phyloP scores from a whole-genome alignment of 92 coral and sea anemone species.

The Palythoa caribaeorum region DNA sequence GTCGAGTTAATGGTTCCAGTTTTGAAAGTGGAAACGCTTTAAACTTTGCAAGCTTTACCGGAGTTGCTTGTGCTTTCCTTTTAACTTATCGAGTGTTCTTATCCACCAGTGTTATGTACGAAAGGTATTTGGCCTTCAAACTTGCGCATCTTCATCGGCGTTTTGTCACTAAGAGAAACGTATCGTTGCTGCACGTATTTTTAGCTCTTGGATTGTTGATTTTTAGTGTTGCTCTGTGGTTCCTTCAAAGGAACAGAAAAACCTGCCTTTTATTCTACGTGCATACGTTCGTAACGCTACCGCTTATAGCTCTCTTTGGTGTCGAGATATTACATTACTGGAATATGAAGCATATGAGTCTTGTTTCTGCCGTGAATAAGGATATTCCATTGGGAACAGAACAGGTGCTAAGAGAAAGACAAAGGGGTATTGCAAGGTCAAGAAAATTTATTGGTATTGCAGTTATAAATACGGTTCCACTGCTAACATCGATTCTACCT shows the following conservation, averaged over 20 bases:
- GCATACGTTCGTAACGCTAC: constrained; percentile 7
- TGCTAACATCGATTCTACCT: constrained; percentile 14
- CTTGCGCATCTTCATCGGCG: constrained; percentile 38
- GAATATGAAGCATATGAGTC: constrained; percentile 25
- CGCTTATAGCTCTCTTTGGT: constrained; percentile 2
- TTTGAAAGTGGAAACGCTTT: constrained; percentile 15
- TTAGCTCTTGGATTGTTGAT: not conserved
- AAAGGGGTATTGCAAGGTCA: constrained; percentile 9
- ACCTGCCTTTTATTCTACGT: not conserved
- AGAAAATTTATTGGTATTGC: constrained; percentile 34
- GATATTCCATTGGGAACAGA: constrained; percentile 33
- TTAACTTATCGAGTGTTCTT: constrained; percentile 28
- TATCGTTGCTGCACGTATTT: not conserved
- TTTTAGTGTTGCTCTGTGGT: not conserved
- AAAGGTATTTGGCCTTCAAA: constrained; percentile 34
- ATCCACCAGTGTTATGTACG: constrained; percentile 28
- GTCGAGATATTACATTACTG: constrained; percentile 5
- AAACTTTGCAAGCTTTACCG: constrained; percentile 17
- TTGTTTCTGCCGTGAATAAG: constrained; percentile 13
- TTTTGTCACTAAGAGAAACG: constrained; percentile 4
- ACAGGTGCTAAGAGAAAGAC: constrained; percentile 9
- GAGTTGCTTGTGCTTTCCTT: constrained; percentile 4
- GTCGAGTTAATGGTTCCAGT: not conserved
- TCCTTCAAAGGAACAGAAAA: constrained; percentile 19
- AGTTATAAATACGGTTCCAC: not conserved